These are phyloP conservation scores for Ophioninae sp. DNA, from an alignment of 2,888 invertebrate genomes.

Conservation along the genomic window DNA sequence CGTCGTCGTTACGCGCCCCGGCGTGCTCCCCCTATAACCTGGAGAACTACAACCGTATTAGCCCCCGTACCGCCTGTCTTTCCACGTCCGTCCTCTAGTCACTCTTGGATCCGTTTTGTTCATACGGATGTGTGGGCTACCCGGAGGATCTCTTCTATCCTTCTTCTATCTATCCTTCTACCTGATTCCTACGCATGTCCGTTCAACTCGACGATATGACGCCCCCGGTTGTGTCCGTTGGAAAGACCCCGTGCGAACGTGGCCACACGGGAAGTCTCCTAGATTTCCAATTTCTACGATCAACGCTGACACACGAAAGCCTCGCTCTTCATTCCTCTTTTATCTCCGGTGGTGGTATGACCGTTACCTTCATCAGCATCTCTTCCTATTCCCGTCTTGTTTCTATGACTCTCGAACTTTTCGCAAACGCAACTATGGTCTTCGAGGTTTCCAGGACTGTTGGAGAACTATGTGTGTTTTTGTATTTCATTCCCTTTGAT, in stretches of 20 bases:
- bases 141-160: no score
- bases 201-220: neutral
- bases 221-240: conserved; percentile 6
- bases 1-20: conserved; percentile 68
- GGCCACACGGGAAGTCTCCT: conserved; percentile 48
- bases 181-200: neutral
- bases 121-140: conserved; percentile 1
- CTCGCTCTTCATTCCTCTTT: conserved; percentile 33
- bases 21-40: conserved; percentile 53
- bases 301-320: conserved; percentile 26
- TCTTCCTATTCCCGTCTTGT: neutral
- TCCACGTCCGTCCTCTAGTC: conserved; percentile 30
- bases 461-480: conserved; percentile 28
- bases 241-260: conserved; percentile 45
- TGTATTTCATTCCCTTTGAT: conserved; percentile 5
- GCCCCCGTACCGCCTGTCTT: conserved; percentile 58
- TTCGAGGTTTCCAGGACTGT: conserved; percentile 16
- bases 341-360: neutral
- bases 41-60: conserved; percentile 58
- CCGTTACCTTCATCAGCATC: neutral
- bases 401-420: conserved; percentile 29
- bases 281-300: conserved; percentile 62
- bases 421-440: conserved; percentile 38
- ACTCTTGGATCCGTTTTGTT: conserved; percentile 51
- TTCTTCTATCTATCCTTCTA: neutral